Evolutionary conservation across 2,888 invertebrate genomes (phyloP).

Genomic region (Heteromurus nitidus): DNA sequence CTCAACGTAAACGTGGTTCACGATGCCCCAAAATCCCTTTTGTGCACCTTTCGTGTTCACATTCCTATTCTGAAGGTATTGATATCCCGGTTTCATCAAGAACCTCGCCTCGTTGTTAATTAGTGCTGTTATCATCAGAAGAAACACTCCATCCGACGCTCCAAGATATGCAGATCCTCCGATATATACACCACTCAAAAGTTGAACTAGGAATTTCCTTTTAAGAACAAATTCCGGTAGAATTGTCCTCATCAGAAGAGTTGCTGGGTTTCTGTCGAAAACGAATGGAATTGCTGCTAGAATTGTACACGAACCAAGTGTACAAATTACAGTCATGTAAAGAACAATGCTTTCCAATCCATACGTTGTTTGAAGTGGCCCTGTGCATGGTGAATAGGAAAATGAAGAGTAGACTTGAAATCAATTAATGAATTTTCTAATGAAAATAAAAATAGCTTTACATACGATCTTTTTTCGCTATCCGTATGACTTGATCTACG

Average conservation of each 20-base stretch:
- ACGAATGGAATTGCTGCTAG: background rate
- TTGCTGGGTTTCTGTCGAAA: background rate
- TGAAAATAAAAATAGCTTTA: background rate
- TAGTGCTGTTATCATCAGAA: background rate
- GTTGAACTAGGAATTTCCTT: background rate
- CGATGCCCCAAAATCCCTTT: too few relatives aligned
- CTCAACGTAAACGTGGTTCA: too few relatives aligned
- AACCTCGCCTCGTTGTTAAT: background rate
- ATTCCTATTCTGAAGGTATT: too few relatives aligned
- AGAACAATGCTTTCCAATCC: background rate
- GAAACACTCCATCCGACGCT: background rate
- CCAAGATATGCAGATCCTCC: background rate
- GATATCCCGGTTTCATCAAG: background rate
- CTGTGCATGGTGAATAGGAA: too few relatives aligned
- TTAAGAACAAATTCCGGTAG: background rate
- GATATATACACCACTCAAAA: background rate
- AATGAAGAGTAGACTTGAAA: background rate
- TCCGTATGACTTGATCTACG: background rate
- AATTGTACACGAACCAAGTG: background rate
- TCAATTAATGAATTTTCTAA: background rate
- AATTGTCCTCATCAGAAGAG: background rate
- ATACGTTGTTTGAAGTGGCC: background rate
- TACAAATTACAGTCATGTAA: background rate
- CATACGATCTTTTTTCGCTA: background rate
- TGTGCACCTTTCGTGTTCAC: too few relatives aligned